Base-by-base conservation (phyloP, 2,888 invertebrate genomes). In the Hedya salicella region DNA sequence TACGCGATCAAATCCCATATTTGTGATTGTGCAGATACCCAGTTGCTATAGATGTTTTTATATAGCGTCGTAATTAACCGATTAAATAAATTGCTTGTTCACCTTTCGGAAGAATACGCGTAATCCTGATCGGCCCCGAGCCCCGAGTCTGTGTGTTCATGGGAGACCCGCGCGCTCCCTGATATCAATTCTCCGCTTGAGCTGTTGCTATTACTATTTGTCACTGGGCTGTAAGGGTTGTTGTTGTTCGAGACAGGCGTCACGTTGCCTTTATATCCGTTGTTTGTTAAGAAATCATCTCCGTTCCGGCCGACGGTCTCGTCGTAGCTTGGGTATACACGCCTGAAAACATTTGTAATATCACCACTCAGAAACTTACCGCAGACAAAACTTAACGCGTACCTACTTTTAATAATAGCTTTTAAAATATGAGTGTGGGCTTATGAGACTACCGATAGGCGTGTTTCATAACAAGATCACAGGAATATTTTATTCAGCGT, bases 141-240 rank as follows among this genome's bases (percentile, higher is more conserved):
- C 0, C 96, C 96, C 0, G 96, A 96, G 83, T 96, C 96, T 0
- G 95, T 95, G 77, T 96, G 96, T 76, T 96, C 96, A 73, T 96
- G 96, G 25, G 95, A 95, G 39, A 95, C 94, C 70, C 95, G 83
- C 14, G 93, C 86, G 70, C 92, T 92, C 42, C 91, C 91, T 13
- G 89, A 85, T 68, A 93, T 92, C 63, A 93, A 82, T 72, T 93
- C 93, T 13, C 93, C 93, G 66, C 93, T 93, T 40, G 93, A 93
- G 70, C 93, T 93, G 75, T 93, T 93, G 72, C 93, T 93, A 77
- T 91, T 92, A 76, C 92, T 91, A 70, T 92, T 92, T 19, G 91
- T 91, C 57, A 91, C 91, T 3, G 91, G 91, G 71, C 91, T 92
- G 75, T 92, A 92, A 1, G 91, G 91, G 69, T 91, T 92, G 79